Base-by-base conservation (phyloP, 2,888 invertebrate genomes). In the Rosalia funebris region DNA sequence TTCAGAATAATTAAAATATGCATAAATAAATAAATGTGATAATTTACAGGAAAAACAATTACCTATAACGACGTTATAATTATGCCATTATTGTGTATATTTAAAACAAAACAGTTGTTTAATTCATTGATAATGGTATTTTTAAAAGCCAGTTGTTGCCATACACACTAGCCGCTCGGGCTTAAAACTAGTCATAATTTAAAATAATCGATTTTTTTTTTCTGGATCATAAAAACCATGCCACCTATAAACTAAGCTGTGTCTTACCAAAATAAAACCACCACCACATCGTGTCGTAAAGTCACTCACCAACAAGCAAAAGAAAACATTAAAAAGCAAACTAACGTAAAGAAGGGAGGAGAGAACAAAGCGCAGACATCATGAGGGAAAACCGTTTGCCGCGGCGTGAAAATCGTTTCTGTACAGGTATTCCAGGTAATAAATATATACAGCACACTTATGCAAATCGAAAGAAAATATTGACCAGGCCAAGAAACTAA, bases 241-340 rank as follows among this genome's bases (percentile, higher is more conserved):
- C 66, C 46, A 56, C 50, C 60, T 57, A 60, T 25, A 42, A 48
- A 36, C 36, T 54, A 41, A 45, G 36, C 10, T 31, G 15, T 34
- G 19, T 68, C 77, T 77, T 75, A 77, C 77, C 76, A 69, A 75
- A 69, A 64, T 72, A 71, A 71, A 74, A 76, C 77, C 77, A 77
- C 75, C 77, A 78, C 78, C 77, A 77, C 74, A 75, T 74, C 44
- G 63, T 69, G 57, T 62, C 57, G 59, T 57, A 41, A 39, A 42
- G 25, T 25, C 41, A 53, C 46, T 45, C 54, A 64, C 65, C 65
- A 69, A 63, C 54, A 60, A 71, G 62, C 69, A 62, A 66, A 69
- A 67, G 58, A 57, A 67, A 70, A 60, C 59, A 69, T 52, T 34
- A 34, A 45, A 55, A 55, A 46, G 45, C 46, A 19, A 31, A 41